Conservation (phyloP, 2,888 invertebrate species). For the Apocheima hispidaria region DNA sequence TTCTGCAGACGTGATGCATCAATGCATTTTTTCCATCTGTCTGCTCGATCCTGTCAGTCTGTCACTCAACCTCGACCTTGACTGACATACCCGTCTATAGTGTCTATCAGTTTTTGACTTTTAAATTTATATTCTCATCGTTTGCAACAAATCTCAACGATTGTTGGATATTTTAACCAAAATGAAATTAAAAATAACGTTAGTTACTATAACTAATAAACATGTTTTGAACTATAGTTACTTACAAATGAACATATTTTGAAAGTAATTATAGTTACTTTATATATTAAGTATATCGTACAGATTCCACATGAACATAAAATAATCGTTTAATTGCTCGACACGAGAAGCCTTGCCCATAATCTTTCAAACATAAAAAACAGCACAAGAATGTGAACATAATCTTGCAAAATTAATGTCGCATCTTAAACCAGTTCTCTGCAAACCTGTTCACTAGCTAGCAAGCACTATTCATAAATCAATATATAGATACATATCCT, state of each 20-base stretch:
- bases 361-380: conserved; percentile 8
- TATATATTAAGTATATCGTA: no score
- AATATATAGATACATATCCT: neutral
- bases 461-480: conserved; percentile 10
- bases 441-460: conserved; percentile 5
- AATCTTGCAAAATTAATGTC: conserved; percentile 22
- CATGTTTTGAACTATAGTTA: no score
- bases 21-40: conserved; percentile 5
- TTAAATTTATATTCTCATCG: no score
- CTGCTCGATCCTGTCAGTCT: neutral
- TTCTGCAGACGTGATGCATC: conserved; percentile 21
- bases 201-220: no score
- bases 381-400: conserved; percentile 14
- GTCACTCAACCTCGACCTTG: conserved; percentile 5
- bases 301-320: no score
- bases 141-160: no score
- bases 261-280: no score
- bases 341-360: neutral
- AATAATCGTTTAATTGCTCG: neutral
- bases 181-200: no score
- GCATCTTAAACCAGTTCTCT: conserved; percentile 25
- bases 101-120: neutral
- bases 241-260: no score
- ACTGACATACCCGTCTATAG: neutral
- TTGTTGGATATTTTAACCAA: no score